Evolutionary conservation across 92 coral and sea anemone genomes (phyloP).

Genomic region (Porites cylindrica): DNA sequence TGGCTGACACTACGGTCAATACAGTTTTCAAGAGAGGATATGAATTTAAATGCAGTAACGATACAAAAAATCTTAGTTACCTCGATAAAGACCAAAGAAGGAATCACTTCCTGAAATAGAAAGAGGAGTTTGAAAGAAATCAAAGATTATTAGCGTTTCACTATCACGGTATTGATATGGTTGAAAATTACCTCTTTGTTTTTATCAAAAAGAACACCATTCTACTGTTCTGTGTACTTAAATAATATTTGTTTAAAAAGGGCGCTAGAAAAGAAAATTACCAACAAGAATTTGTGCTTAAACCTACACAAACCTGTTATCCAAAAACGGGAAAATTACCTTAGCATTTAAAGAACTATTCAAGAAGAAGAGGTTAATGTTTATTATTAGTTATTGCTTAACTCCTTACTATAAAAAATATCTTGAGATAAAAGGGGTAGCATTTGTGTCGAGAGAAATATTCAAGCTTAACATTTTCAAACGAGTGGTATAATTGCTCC

Average conservation of each 20-base stretch:
- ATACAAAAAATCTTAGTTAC: slow-evolving; percentile 6
- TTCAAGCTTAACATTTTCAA: not conserved
- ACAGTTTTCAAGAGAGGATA: too few relatives aligned
- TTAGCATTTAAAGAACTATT: not conserved
- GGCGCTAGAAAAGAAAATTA: not conserved
- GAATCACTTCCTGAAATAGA: slow-evolving; percentile 29
- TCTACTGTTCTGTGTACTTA: not conserved
- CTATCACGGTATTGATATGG: not conserved
- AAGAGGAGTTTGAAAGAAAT: not conserved
- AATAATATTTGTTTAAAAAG: too few relatives aligned
- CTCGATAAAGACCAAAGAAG: slow-evolving; percentile 56
- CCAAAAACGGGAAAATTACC: not conserved
- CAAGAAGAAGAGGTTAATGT: not conserved
- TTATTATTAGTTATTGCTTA: not conserved
- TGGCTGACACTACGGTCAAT: too few relatives aligned
- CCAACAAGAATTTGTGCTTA: not conserved
- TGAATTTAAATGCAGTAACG: not conserved
- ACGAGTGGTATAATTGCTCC: not conserved
- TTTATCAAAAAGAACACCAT: not conserved
- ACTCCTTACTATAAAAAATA: not conserved
- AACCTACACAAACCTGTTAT: not conserved
- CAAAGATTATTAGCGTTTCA: not conserved
- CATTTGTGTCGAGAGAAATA: not conserved
- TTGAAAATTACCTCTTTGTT: not conserved
- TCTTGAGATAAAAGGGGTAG: not conserved